phyloP scores from a whole-genome alignment of 2,888 invertebrate species.

The Hydraecia micacea region DNA sequence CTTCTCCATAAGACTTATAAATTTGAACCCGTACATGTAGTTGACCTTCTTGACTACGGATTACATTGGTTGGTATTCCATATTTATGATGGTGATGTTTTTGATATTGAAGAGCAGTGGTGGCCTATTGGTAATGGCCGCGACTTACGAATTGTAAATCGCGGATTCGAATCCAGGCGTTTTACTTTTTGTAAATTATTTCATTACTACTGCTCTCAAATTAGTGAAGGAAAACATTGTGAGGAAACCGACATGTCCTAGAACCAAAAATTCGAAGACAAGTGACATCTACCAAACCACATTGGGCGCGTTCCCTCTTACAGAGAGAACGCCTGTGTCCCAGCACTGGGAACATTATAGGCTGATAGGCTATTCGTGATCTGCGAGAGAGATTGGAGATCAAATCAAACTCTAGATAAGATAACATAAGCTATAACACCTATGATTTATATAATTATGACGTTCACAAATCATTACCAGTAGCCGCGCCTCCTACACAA shows the following conservation, averaged over 20 bases:
- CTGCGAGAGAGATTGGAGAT: background rate
- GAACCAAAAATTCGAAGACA: background rate
- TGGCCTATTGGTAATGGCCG: too few species aligned
- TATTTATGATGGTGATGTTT: background rate
- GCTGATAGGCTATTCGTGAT: background rate
- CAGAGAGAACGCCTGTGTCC: background rate
- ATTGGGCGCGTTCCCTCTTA: background rate
- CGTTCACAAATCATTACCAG: background rate
- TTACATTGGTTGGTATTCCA: background rate
- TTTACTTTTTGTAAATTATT: background rate
- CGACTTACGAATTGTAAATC: background rate
- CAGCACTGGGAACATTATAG: background rate
- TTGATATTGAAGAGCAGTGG: too few species aligned
- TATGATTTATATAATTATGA: background rate
- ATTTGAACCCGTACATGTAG: background rate
- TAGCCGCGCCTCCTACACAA: constrained; percentile 36
- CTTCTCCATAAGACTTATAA: background rate
- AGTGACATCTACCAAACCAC: background rate
- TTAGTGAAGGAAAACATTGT: background rate
- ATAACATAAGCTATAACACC: background rate
- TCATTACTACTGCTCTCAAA: background rate
- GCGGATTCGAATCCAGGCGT: background rate
- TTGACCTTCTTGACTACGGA: too few species aligned
- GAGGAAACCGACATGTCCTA: background rate
- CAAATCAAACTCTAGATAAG: background rate